Base-by-base conservation (phyloP, 2,888 invertebrate genomes). In the Melangyna quadrimaculata region DNA sequence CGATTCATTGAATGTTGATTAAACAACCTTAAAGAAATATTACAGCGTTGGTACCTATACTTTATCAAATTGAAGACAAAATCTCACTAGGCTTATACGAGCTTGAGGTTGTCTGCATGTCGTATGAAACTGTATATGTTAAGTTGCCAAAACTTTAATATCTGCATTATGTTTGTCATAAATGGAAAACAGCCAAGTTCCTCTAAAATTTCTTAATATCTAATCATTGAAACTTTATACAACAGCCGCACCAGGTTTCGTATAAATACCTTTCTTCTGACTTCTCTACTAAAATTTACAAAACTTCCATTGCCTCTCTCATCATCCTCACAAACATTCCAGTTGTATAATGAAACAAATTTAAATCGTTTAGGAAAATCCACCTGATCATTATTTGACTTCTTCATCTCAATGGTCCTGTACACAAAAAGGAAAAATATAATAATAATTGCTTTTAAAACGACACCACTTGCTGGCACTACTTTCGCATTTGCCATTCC, bases 371-470 rank as follows among this genome's bases (percentile, higher is more conserved):
- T 63, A 27, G 29, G 17, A 29, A 24, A 24, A 24, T 17, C 2
- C n/a, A 43, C 43, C 17, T 0, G n/a, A 43, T 43, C 43, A 43
- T 43, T 43, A 43, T 43, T 43, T 43, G 8, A 8, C 17, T 43
- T 29, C 10, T 29, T 29, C 17, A 8, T 29, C 17, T 10, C 4
- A 29, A 43, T 40, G 0, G 1, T 8, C 17, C 7, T 43, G n/a
- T n/a, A 10, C 8, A 43, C 19, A 7, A 61, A 55, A n/a, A 45
- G 40, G 51, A 37, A 29, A 35, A 53, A 71, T 61, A 72, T 59
- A 35, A 55, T 35, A 37, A 37, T 59, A 72, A 78, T 79, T 69
- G 74, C 24, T 37, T 69, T 74, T 59, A 19, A 79, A 69, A 67
- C 67, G 67, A 43, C 40, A 48, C 53, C 63, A 63, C 71, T 70